A percentile compares a stretch with the other conserved stretches of the same genome.
These are phyloP conservation scores for Netelia inedita DNA, from an alignment of 2,888 invertebrate genomes.

Conservation along the genomic window DNA sequence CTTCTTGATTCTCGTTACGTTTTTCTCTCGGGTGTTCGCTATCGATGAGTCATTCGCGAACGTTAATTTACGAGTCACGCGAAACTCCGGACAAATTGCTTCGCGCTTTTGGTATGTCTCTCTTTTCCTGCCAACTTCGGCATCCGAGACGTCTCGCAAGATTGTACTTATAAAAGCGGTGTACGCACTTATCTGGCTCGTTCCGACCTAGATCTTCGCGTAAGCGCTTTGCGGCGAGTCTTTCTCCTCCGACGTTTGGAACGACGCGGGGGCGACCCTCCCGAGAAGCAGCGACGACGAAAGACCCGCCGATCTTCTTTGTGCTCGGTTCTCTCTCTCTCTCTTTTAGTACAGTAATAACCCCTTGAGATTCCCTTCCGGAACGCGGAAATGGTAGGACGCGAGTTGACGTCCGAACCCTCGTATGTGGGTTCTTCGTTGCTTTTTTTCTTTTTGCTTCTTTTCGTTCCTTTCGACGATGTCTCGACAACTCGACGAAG, in stretches of 20 bases:
- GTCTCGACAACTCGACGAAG: slow-evolving; percentile 36
- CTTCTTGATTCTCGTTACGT: too few species aligned
- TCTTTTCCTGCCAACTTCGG: slow-evolving; percentile 12
- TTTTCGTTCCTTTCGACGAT: slow-evolving; percentile 31
- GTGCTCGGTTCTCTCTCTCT: slow-evolving; percentile 41
- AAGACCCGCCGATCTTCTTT: slow-evolving; percentile 56
- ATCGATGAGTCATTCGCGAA: neutral
- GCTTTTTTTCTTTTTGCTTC: neutral
- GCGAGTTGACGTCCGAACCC: slow-evolving; percentile 7
- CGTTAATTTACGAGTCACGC: neutral
- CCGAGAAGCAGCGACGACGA: slow-evolving; percentile 45
- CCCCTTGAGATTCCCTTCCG: slow-evolving; percentile 59
- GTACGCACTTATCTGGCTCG: slow-evolving; percentile 44
- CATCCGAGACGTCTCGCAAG: neutral
- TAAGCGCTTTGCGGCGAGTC: slow-evolving; percentile 58
- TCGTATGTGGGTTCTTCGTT: neutral
- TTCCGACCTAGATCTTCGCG: slow-evolving; percentile 63
- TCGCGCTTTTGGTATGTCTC: slow-evolving; percentile 6
- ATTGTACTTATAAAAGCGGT: neutral
- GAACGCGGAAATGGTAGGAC: slow-evolving; percentile 62
- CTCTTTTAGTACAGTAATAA: slow-evolving; percentile 35
- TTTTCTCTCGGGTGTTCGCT: too few species aligned
- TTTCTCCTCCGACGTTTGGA: slow-evolving; percentile 9
- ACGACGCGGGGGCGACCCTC: slow-evolving; percentile 58
- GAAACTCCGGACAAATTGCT: slow-evolving; percentile 31